Base-by-base conservation (phyloP, 1,140 invertebrate species). In the Scaptomyza pallida region DNA sequence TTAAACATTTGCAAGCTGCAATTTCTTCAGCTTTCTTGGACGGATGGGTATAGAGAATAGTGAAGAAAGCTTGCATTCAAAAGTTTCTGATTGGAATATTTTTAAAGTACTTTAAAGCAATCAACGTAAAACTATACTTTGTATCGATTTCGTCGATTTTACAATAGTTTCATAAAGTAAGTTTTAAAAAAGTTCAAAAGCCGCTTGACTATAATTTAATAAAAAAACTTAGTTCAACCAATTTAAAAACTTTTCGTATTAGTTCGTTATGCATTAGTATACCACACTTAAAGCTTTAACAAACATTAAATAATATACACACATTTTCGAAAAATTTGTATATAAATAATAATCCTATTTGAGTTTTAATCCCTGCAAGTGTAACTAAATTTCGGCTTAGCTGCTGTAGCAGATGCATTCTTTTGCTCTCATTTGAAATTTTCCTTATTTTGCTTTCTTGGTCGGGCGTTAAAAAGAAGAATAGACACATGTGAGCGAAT, bases 401-500 rank as follows among this genome's bases (percentile, higher is more conserved):
- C 3, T 26, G 13, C 10, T 12, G 2, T 30, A 30, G 2, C 9
- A 30, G 12, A 5, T 37, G 19, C 17, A 26, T 9, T 56, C 8
- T 13, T 13, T 48, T 19, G 9, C 41, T 60, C 67, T 62, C 47
- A 44, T 44, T 50, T 61, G 43, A 65, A 43, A 52, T 75, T 40
- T 44, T 23, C n/a, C 8, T 17, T 44, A 37, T 45, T 15, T 60
- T 35, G 51, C 40, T 37, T 35, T 19, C 40, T 44, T 43, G 21
- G 50, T 47, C 61, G 43, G 54, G 62, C 73, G 60, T 77, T 71
- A 73, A 61, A 69, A 74, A 70, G 47, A 75, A 71, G 57, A 76
- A 69, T 48, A 80, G 68, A 86, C 63, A 76, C 60, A 74, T 86
- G 76, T 77, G 81, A 71, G 61, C 47, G 54, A 79, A 62, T 60